phyloP scores from a whole-genome alignment of 2,888 invertebrate genomes.

The Pristionchus maxplancki region DNA sequence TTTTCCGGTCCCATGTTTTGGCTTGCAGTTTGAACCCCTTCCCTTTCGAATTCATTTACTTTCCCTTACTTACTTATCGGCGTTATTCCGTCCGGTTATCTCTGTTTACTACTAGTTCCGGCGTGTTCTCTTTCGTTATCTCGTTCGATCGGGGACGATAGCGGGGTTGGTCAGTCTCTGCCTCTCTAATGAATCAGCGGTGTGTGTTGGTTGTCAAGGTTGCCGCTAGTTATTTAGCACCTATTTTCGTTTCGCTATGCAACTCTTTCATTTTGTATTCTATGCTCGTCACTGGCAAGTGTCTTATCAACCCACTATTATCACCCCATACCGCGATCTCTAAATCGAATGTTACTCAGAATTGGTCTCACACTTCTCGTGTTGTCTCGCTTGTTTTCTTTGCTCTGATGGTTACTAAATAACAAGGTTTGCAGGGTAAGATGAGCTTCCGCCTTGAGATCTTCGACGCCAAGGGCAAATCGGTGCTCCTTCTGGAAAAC shows the following conservation, averaged over 20 bases:
- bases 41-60: background rate
- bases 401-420: background rate
- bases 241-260: background rate
- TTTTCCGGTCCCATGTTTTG: background rate
- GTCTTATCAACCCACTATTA: background rate
- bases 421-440: background rate
- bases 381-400: background rate
- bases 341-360: conserved; percentile 36
- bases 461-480: conserved; percentile 50
- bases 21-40: conserved; percentile 23
- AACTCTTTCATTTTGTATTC: background rate
- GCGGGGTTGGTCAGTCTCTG: background rate
- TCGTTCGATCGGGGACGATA: background rate
- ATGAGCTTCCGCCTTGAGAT: conserved; percentile 52
- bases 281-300: background rate
- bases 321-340: conserved; percentile 30
- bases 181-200: background rate
- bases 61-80: background rate
- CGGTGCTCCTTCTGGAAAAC: conserved; percentile 58
- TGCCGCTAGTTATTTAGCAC: background rate
- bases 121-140: background rate
- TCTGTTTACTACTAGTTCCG: conserved; percentile 32
- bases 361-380: background rate
- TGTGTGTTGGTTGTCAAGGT: conserved; percentile 7
- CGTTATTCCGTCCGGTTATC: conserved; percentile 37